These are phyloP conservation scores for Rhynchomys soricoides DNA, from an alignment of 2,113 vertebrate species.

Conservation along the genomic window DNA sequence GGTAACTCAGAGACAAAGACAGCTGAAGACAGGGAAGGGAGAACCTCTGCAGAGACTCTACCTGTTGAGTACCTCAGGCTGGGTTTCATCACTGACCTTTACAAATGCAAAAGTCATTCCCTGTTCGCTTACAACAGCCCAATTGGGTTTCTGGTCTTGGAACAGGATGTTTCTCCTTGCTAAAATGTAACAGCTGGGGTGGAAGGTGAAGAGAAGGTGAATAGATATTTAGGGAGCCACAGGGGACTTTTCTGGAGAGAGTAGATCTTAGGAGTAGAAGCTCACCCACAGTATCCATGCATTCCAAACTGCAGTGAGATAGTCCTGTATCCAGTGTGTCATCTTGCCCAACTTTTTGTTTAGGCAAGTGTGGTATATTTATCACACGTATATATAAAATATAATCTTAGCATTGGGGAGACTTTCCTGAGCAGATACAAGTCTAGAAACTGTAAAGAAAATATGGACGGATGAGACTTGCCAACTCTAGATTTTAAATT, in stretches of 20 bases:
- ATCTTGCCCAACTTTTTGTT: slow-evolving; percentile 31
- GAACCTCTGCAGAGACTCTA: neutral
- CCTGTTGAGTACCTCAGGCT: neutral
- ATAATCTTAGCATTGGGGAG: neutral
- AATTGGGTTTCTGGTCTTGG: neutral
- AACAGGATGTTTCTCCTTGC: neutral
- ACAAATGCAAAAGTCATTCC: neutral
- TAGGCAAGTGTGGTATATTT: neutral
- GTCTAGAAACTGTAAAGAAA: slow-evolving; percentile 26
- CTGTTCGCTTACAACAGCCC: neutral
- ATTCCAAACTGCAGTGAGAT: neutral
- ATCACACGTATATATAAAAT: neutral
- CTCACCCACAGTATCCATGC: neutral
- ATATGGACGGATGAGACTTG: neutral
- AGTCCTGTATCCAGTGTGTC: neutral
- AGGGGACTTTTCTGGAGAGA: neutral
- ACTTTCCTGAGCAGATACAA: neutral
- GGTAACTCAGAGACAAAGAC: neutral
- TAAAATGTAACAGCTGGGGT: neutral
- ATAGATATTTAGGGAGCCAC: neutral
- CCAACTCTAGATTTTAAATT: neutral
- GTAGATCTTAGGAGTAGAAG: neutral
- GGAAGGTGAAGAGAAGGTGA: neutral
- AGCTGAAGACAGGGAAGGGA: neutral
- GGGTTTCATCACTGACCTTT: neutral